Evolutionary conservation across 2,113 vertebrate genomes (phyloP).

Genomic region (Tiliqua scincoides): DNA sequence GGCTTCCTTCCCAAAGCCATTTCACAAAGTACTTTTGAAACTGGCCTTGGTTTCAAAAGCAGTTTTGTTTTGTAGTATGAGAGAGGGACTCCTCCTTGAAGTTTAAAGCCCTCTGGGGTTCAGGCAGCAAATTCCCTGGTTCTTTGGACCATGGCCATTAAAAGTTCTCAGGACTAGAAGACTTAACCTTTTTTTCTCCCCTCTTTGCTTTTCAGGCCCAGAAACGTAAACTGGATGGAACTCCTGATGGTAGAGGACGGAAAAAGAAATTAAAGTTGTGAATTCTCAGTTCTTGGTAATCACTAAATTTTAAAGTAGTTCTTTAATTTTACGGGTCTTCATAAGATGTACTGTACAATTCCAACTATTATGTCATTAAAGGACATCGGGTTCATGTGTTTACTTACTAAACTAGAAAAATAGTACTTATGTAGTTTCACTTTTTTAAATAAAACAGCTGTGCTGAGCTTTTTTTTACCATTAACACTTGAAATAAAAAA

Average conservation of each 20-base stretch:
- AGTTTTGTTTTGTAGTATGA: not conserved
- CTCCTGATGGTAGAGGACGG: slow-evolving; percentile 91
- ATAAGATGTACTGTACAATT: slow-evolving; percentile 90
- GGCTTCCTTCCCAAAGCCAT: not conserved
- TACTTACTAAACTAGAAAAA: slow-evolving; percentile 82
- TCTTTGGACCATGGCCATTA: not conserved
- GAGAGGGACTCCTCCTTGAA: not conserved
- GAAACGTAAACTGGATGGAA: slow-evolving; percentile 94
- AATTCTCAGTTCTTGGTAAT: slow-evolving; percentile 74
- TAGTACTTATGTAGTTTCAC: slow-evolving; percentile 83
- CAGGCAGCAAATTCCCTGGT: not conserved
- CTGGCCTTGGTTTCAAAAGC: not conserved
- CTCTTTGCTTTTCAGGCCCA: slow-evolving; percentile 79
- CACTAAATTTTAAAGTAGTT: slow-evolving; percentile 80
- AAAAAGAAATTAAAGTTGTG: slow-evolving; percentile 98
- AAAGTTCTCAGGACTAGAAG: not conserved
- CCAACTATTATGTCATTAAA: slow-evolving; percentile 83
- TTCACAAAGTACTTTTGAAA: not conserved
- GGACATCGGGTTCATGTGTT: slow-evolving; percentile 84
- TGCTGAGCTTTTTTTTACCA: slow-evolving; percentile 90
- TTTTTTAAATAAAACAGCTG: slow-evolving; percentile 91
- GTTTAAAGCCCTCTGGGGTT: not conserved
- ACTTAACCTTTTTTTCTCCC: not conserved
- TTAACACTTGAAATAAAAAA: slow-evolving; percentile 91
- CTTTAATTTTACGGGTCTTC: slow-evolving; percentile 90